Conservation (phyloP, 2,113 vertebrate genomes). For the Oryzias javanicus region DNA sequence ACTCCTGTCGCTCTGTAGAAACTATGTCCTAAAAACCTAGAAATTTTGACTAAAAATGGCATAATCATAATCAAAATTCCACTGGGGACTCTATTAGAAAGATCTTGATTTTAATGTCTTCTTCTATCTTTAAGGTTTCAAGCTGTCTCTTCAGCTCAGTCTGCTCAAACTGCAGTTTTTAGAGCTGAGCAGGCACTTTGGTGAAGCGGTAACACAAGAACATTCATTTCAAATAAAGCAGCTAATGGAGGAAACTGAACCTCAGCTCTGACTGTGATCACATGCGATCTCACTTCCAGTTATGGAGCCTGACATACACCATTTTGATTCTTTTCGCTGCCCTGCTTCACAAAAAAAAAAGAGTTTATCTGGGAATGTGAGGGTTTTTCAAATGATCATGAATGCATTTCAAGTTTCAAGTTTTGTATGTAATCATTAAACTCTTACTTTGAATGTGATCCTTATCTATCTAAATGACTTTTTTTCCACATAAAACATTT, state of each 20-base stretch:
- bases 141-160: slow-evolving; percentile 1
- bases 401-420: neutral
- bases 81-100: neutral
- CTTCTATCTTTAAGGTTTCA: slow-evolving; percentile 10
- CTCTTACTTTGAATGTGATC: too few relatives aligned
- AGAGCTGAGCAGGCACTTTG: slow-evolving; percentile 25
- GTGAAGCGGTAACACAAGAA: slow-evolving; percentile 33
- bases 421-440: too few relatives aligned
- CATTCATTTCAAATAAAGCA: slow-evolving; percentile 49
- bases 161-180: neutral
- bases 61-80: too few relatives aligned
- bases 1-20: too few relatives aligned
- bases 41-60: too few relatives aligned
- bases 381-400: neutral
- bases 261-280: slow-evolving; percentile 31
- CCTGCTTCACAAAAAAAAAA: too few relatives aligned
- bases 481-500: too few relatives aligned
- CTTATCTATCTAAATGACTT: too few relatives aligned
- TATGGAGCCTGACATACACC: neutral
- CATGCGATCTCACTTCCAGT: slow-evolving; percentile 22
- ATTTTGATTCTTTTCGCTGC: neutral
- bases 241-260: slow-evolving; percentile 30
- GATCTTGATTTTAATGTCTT: neutral
- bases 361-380: too few relatives aligned
- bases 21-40: too few relatives aligned